Conservation (phyloP, 2,113 vertebrate species). For the Neolamprologus sp. region DNA sequence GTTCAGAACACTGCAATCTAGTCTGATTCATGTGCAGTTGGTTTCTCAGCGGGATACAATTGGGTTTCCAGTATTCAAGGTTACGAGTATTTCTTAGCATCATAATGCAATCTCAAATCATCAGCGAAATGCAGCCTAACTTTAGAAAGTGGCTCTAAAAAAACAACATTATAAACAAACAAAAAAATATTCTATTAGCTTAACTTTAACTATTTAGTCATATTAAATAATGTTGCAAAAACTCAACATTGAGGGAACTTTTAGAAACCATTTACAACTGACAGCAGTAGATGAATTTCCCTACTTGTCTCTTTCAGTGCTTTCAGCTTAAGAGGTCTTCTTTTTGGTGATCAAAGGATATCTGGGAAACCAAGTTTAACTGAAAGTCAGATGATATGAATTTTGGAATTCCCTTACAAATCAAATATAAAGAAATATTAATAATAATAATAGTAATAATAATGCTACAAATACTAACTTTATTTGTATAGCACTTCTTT, state of each 20-base stretch:
- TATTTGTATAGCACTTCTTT: not conserved
- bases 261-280: not conserved
- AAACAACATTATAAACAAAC: not conserved
- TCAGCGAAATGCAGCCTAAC: not conserved
- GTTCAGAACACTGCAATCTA: not conserved
- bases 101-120: not conserved
- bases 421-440: not conserved
- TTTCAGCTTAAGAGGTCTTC: not conserved
- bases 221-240: not conserved
- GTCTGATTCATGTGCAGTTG: not conserved
- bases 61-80: not conserved
- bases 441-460: not conserved
- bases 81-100: not conserved
- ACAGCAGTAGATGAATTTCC: not conserved
- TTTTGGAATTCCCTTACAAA: not conserved
- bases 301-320: not conserved
- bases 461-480: not conserved
- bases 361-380: not conserved
- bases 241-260: not conserved
- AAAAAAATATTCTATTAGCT: not conserved
- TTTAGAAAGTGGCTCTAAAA: not conserved
- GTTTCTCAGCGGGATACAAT: not conserved
- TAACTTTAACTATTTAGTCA: not conserved
- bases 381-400: not conserved
- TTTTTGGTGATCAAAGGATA: not conserved